A percentile compares a stretch with the other conserved stretches of the same genome.
phyloP scores from a whole-genome alignment of 2,888 invertebrate species.

The Tromatobia lineatoria region DNA sequence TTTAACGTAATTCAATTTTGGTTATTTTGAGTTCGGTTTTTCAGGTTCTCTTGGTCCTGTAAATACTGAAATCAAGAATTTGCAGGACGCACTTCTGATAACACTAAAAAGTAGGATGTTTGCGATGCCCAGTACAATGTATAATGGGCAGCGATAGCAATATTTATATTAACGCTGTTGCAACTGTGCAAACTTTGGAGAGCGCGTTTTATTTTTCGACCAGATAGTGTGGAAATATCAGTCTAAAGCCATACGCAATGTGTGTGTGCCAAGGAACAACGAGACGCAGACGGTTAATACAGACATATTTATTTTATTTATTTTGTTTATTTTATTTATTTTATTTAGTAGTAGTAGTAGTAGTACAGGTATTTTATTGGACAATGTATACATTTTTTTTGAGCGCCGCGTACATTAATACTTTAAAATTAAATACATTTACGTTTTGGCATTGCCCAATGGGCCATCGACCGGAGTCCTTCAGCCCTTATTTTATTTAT shows the following conservation, averaged over 20 bases:
- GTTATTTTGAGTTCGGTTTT: no score
- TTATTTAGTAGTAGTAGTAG: no score
- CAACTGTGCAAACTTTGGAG: slow-evolving; percentile 44
- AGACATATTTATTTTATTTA: no score
- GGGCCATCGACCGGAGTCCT: no score
- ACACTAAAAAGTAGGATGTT: slow-evolving; percentile 1
- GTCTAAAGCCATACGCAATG: neutral
- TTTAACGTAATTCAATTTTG: no score
- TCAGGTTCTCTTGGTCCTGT: neutral
- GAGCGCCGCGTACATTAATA: no score
- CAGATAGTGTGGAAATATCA: slow-evolving; percentile 10
- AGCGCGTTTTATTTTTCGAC: slow-evolving; percentile 19
- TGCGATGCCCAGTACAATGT: slow-evolving; percentile 20
- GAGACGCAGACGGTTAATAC: neutral
- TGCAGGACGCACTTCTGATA: neutral
- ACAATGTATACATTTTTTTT: no score
- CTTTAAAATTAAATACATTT: no score
- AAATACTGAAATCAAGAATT: neutral
- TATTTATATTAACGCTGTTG: slow-evolving; percentile 31
- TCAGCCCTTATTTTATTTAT: no score
- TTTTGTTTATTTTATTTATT: no score
- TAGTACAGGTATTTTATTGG: no score
- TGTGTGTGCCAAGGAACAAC: neutral
- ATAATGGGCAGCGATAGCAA: slow-evolving; percentile 30
- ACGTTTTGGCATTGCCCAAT: no score